A percentile compares a stretch with the other conserved stretches of the same genome.
Evolutionary conservation across 1,140 invertebrate species (phyloP).

Genomic region (Dendrolimus kikuchii): DNA sequence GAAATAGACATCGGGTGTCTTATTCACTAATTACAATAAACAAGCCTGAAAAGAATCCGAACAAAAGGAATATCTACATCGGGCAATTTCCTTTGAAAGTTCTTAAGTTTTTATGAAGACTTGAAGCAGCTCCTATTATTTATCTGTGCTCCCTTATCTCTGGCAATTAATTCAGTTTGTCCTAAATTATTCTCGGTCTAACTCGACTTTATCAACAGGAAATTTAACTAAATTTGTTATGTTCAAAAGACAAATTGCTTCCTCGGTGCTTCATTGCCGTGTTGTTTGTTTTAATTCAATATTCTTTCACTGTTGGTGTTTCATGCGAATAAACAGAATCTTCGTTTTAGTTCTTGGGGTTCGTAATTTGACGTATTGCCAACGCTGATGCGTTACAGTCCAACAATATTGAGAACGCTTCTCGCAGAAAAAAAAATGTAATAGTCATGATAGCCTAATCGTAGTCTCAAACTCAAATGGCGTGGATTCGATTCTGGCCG

Average conservation of each 20-base stretch:
- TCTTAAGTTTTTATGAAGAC: slow-evolving; percentile 17
- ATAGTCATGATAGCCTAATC: too few relatives aligned
- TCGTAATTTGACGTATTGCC: too few relatives aligned
- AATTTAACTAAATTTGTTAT: slow-evolving; percentile 4
- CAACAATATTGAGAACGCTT: too few relatives aligned
- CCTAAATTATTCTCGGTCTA: slow-evolving; percentile 12
- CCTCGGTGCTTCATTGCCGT: background rate
- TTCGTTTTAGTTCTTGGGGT: too few relatives aligned
- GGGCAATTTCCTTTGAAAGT: background rate
- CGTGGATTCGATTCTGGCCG: too few relatives aligned
- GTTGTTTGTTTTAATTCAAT: background rate
- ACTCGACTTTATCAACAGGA: slow-evolving; percentile 4
- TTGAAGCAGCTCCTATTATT: slow-evolving; percentile 18
- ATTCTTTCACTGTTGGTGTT: slow-evolving; percentile 1
- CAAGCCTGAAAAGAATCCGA: background rate
- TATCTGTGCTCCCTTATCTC: slow-evolving; percentile 21
- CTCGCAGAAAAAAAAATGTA: too few relatives aligned
- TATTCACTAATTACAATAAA: too few relatives aligned
- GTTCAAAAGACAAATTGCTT: slow-evolving; percentile 2
- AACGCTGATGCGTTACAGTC: too few relatives aligned
- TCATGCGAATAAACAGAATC: background rate
- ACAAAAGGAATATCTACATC: background rate
- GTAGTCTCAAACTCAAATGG: too few relatives aligned
- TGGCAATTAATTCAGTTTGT: slow-evolving; percentile 24
- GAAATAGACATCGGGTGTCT: too few relatives aligned